Base-by-base conservation (phyloP, 2,888 invertebrate species). In the Tetrapedia diversipes region DNA sequence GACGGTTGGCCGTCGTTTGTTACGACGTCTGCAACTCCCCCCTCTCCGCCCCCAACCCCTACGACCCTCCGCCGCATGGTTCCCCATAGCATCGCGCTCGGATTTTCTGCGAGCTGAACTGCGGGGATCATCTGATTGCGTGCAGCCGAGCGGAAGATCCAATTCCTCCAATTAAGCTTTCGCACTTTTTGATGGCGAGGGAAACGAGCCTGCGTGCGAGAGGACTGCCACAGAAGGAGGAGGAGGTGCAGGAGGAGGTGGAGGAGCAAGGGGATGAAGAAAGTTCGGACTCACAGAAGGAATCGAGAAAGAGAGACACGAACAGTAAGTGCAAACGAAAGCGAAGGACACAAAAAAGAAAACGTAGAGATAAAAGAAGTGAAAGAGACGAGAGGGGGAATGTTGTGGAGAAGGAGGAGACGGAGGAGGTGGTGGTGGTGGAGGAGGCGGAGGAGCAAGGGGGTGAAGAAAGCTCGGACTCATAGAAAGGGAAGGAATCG, bases 151-250 rank as follows among this genome's bases (percentile, higher is more conserved):
- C 87, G 89, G 83, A 85, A 87, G 86, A 88, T 88, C 88, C 89
- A 88, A 90, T 91, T 90, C 87, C 84, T 82, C 86, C 89, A 89
- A 91, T 91, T 90, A 91, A 90, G 90, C 90, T 90, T 90, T 91
- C 90, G 90, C 91, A 91, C 91, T 89, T 91, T 91, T 90, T 89
- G 89, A 90, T 89, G 89, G 63, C 66, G 66, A 61, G 57, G 54
- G 53, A 32, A 54, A 53, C 43, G 54, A 8, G 11, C 19, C 14
- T 19, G 19, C 22, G 43, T 41, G 16, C 19, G 37, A 6, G 74
- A 10, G 41, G 74, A 59, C 54, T 54, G 65, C 59, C 74, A 34
- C 56, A 14, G 51, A n/a, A 54, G 29, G 27, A 37, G 16, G 27
- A 45, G 29, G 53, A 14, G 6, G 37, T n/a, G 37, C 37, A n/a